phyloP scores from a whole-genome alignment of 2,797 vertebrate species.

The Enteromius trimaculatus region DNA sequence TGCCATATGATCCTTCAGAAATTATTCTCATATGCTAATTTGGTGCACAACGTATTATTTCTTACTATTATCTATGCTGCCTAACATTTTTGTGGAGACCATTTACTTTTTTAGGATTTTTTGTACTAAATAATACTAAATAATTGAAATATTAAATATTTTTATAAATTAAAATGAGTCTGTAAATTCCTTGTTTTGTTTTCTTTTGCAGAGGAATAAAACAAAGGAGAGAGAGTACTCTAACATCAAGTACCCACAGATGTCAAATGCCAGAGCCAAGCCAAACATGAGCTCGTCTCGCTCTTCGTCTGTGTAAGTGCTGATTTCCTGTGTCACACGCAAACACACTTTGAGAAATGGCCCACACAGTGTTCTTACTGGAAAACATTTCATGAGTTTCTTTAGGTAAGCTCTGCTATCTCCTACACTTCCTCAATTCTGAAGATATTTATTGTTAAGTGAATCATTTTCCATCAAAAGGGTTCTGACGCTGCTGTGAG shows the following conservation, averaged over 20 bases:
- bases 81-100: not conserved
- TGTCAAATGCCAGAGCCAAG: slow-evolving; percentile 80
- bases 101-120: not conserved
- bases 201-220: slow-evolving; percentile 75
- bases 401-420: slow-evolving; percentile 29
- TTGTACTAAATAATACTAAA: not conserved
- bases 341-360: slow-evolving; percentile 20
- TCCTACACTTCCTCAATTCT: slow-evolving; percentile 45
- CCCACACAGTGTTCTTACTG: slow-evolving; percentile 34
- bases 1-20: not conserved
- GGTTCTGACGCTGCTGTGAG: not conserved
- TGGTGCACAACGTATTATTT: not conserved
- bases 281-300: slow-evolving; percentile 73
- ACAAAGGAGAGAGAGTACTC: slow-evolving; percentile 84
- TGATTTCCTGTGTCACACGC: slow-evolving; percentile 2
- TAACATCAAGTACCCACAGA: slow-evolving; percentile 82
- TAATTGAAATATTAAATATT: not conserved
- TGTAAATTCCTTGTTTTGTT: slow-evolving; percentile 11
- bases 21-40: not conserved
- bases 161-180: not conserved
- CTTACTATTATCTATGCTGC: not conserved
- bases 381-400: slow-evolving; percentile 25
- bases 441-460: slow-evolving; percentile 35
- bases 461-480: slow-evolving; percentile 34
- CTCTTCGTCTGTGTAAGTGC: slow-evolving; percentile 78